These are phyloP conservation scores for Strix aluco DNA, from an alignment of 2,113 vertebrate genomes.

Conservation along the genomic window DNA sequence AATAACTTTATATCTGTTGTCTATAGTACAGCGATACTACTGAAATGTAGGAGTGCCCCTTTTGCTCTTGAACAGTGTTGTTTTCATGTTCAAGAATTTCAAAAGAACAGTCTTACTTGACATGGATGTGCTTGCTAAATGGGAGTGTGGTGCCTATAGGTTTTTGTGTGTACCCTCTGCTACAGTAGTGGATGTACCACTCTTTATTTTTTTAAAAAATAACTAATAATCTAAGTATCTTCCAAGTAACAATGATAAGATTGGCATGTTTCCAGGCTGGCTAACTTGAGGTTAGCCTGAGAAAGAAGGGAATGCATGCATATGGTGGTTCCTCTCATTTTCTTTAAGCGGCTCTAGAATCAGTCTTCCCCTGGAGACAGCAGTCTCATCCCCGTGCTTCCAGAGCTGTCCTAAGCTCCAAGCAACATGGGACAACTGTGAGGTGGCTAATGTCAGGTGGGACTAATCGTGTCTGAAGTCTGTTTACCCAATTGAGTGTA, in stretches of 20 bases:
- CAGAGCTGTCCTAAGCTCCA: neutral
- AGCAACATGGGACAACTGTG: neutral
- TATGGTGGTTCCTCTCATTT: neutral
- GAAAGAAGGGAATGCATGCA: neutral
- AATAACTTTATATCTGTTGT: neutral
- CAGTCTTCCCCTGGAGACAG: neutral
- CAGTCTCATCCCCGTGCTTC: neutral
- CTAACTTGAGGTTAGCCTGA: neutral
- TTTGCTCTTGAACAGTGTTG: neutral
- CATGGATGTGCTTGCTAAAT: neutral
- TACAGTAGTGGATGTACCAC: neutral
- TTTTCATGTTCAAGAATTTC: neutral
- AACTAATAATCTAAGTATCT: neutral
- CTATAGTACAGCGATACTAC: neutral
- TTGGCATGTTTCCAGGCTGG: neutral
- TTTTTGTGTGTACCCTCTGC: neutral
- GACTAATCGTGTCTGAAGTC: neutral
- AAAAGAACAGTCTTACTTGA: neutral
- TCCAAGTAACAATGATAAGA: neutral
- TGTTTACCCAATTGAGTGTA: neutral
- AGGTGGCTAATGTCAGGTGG: neutral
- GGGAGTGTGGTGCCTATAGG: neutral
- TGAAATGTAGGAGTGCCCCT: neutral
- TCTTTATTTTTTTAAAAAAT: neutral
- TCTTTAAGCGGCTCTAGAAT: neutral